Conservation (phyloP, 2,113 vertebrate genomes). For the Semnornis frantzii region DNA sequence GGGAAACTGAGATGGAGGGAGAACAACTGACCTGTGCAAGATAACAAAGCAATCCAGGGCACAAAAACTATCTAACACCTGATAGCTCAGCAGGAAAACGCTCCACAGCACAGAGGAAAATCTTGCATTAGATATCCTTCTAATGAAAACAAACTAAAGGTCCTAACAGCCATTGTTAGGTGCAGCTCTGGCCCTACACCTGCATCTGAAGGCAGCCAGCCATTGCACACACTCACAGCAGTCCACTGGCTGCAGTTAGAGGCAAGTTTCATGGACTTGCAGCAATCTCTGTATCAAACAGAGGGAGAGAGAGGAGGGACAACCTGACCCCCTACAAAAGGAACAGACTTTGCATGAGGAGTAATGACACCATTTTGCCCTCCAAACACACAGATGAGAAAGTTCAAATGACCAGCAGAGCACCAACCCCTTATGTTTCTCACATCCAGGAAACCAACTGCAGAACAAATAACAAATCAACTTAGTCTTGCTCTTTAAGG, state of each 20-base stretch:
- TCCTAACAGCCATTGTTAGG: not conserved
- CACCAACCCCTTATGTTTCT: not conserved
- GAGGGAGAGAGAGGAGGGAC: not conserved
- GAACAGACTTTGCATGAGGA: not conserved
- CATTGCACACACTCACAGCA: fast-evolving
- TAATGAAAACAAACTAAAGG: not conserved
- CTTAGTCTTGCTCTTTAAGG: not conserved
- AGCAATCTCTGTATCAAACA: not conserved
- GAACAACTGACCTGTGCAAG: not conserved
- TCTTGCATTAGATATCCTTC: not conserved
- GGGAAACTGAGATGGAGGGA: not conserved
- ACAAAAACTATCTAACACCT: not conserved
- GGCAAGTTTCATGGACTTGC: not conserved
- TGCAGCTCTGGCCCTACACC: not conserved
- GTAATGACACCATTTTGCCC: not conserved
- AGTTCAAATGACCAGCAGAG: not conserved
- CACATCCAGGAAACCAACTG: not conserved
- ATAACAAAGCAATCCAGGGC: not conserved
- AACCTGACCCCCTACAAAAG: not conserved
- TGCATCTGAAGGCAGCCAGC: not conserved
- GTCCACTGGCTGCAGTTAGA: fast-evolving
- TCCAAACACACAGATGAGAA: not conserved
- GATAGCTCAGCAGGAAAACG: not conserved
- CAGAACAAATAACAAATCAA: not conserved
- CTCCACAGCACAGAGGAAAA: not conserved